Conservation (phyloP, 2,888 invertebrate genomes). For the Ennomos quercinarius region DNA sequence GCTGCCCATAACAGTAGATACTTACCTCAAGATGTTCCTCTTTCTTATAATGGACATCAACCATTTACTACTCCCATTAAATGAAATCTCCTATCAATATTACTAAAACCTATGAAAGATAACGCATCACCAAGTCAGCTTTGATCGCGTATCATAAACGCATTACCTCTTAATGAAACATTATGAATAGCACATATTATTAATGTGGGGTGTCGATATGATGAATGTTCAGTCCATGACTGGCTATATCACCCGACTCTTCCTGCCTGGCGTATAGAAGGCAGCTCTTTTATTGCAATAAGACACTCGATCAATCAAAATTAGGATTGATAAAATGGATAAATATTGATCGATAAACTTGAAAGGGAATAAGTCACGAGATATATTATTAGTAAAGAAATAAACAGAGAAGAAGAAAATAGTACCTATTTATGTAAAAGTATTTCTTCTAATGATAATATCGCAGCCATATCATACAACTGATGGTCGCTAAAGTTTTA, state of each 20-base stretch:
- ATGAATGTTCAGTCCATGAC: slow-evolving; percentile 78
- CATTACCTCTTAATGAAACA: slow-evolving; percentile 82
- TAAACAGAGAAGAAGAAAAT: not conserved
- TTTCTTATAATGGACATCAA: not conserved
- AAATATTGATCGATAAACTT: slow-evolving; percentile 22
- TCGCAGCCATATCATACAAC: no score
- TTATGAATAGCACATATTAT: slow-evolving; percentile 80
- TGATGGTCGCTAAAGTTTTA: no score
- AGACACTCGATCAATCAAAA: slow-evolving; percentile 55
- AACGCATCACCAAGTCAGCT: slow-evolving; percentile 35
- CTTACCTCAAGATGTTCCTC: no score
- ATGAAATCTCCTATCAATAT: slow-evolving; percentile 28
- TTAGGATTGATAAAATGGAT: slow-evolving; percentile 43
- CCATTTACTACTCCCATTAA: slow-evolving; percentile 12
- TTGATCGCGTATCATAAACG: slow-evolving; percentile 64
- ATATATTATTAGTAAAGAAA: not conserved
- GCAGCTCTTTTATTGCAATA: slow-evolving; percentile 44
- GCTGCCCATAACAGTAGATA: no score
- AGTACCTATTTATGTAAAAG: slow-evolving; percentile 1
- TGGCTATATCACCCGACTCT: slow-evolving; percentile 62
- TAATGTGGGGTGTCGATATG: slow-evolving; percentile 74
- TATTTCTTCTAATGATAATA: no score
- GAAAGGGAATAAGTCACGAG: slow-evolving; percentile 2
- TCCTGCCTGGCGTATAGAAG: slow-evolving; percentile 69
- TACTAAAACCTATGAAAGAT: slow-evolving; percentile 32